Conservation (phyloP, 2,888 invertebrate species). For the Synanthedon andrenaeformis region DNA sequence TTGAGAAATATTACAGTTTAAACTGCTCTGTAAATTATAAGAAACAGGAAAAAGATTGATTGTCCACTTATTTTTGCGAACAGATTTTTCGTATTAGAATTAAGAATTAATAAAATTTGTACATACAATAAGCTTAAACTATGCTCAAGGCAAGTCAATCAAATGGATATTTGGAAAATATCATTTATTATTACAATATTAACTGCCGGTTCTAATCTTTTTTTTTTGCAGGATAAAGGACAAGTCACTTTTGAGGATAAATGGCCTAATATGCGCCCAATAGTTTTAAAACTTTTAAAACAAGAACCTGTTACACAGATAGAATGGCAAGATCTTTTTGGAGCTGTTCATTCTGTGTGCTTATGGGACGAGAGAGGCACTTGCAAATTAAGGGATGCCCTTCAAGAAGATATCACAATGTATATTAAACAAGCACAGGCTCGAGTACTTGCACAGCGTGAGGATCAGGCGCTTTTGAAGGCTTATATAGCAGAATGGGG, state of each 20-base stretch:
- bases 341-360: conserved; percentile 94
- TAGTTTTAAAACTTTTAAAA: conserved; percentile 91
- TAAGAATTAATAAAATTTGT: too few species aligned
- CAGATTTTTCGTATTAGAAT: too few species aligned
- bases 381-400: conserved; percentile 85
- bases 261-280: conserved; percentile 96
- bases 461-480: conserved; percentile 94
- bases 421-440: conserved; percentile 94
- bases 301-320: conserved; percentile 93
- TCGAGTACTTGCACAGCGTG: conserved; percentile 89
- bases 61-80: too few species aligned
- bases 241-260: conserved; percentile 93
- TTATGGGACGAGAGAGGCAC: conserved; percentile 98
- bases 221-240: conserved; percentile 77
- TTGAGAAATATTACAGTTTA: too few species aligned
- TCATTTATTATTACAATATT: too few species aligned
- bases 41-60: too few species aligned
- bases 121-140: too few species aligned
- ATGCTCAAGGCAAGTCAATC: too few species aligned
- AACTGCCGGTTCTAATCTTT: neutral
- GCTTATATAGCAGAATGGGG: conserved; percentile 99
- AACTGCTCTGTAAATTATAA: too few species aligned
- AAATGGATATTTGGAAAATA: too few species aligned
- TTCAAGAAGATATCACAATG: conserved; percentile 92
- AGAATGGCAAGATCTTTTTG: conserved; percentile 99